Base-by-base conservation (phyloP, 1,140 invertebrate genomes). In the Pseudachorutes palmiensis region DNA sequence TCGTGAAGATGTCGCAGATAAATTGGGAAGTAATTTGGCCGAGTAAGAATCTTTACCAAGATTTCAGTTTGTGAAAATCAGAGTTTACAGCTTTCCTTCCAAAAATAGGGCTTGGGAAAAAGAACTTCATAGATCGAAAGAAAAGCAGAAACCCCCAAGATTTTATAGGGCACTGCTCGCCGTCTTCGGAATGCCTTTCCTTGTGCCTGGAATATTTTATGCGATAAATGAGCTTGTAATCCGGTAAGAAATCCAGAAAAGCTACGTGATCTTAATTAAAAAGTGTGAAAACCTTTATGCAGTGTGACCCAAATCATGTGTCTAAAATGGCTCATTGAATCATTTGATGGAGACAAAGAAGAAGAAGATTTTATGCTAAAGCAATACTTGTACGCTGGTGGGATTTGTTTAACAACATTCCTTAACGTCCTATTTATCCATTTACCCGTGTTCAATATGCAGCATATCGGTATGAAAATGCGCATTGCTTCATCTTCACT, bases 381-480 rank as follows among this genome's bases (percentile, higher is more conserved):
- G 19, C 66, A 70, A 60, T 70, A 65, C 51, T 16, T 61, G 16
- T 71, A 70, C 32, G 72, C 66, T 16, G 55, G 64, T 32, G 72
- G 69, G 22, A 64, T 73, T 14, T 66, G 64, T 59, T 9, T 71
- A 22, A 62, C 69, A 0, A 68, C 69, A 22, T 33, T 73, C 12
- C 2, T 71, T 22, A 51, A 67, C 29, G 62, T 64, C 22, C 28
- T 73, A 3, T 19, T 70, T 19, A 51, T 73, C 29, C 72, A 73
- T 60, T 69, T 69, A 0, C 59, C 67, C 1, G 63, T 70, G 19
- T 73, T 73, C 60, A 65, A 45, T 1, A 28, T 67, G 16, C 51
- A 63, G 14, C 86, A 89, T 72, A 81, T 88, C 70, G 89, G 90
- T 30, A 88, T 92, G 84, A 87, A 89, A 78, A 83, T 90, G 70